Conservation (phyloP, 1,140 invertebrate genomes). For the Dufourea novaeangliae region DNA sequence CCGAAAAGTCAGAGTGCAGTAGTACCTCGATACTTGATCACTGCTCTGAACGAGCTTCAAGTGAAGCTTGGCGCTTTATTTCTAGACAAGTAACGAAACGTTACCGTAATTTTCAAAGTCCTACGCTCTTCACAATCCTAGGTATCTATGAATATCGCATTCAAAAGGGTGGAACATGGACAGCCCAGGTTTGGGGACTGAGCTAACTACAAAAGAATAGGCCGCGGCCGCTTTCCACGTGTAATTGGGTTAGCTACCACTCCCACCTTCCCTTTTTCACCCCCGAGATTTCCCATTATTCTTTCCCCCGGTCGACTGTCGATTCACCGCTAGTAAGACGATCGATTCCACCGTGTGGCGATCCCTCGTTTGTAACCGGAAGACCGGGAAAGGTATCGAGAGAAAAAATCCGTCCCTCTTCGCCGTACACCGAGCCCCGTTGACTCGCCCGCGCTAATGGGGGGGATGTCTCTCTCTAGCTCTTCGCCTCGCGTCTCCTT, state of each 20-base stretch:
- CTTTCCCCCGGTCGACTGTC: constrained; percentile 15
- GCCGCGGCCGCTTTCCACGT: constrained; percentile 41
- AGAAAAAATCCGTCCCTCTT: constrained; percentile 32
- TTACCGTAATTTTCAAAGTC: neutral
- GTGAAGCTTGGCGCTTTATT: neutral
- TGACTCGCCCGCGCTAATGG: constrained; percentile 48
- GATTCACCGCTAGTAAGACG: constrained; percentile 13
- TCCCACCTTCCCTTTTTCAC: constrained; percentile 52
- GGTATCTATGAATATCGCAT: too few relatives aligned
- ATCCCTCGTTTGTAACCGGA: constrained; percentile 51
- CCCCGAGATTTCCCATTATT: constrained; percentile 51
- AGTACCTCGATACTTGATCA: neutral
- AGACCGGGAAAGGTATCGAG: constrained; percentile 30
- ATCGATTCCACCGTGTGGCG: constrained; percentile 37
- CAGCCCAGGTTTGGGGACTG: too few relatives aligned
- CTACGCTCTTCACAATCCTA: too few relatives aligned
- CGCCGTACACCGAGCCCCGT: neutral
- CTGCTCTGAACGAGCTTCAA: neutral
- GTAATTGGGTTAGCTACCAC: constrained; percentile 56
- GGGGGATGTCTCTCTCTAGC: constrained; percentile 19
- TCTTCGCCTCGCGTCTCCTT: constrained; percentile 8
- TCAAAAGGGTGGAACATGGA: neutral
- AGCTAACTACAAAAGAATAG: constrained; percentile 20
- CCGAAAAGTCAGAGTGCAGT: neutral
- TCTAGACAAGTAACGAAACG: neutral